Evolutionary conservation across 2,888 invertebrate species (phyloP), one percentile per base, ranked within the genome.

Genomic region (Arge pagana): DNA sequence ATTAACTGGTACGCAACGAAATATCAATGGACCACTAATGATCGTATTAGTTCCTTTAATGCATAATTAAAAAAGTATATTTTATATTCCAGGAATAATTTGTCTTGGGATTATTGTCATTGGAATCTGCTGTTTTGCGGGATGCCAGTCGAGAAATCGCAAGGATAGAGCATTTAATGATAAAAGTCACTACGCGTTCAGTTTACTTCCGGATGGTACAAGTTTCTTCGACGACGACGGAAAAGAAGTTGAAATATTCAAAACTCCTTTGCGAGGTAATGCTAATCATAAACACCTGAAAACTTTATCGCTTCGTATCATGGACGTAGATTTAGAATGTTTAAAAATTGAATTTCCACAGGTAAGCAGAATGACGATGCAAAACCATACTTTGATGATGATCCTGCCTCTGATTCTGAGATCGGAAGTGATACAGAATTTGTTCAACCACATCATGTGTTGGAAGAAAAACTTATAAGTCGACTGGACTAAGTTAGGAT

Each of bases 341-440:
- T 18, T 23, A 19, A 30, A n/a, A 13, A 31, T 18, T 41, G 16
- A 23, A 19, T 18, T 49, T 54, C 42, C 59, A 13, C 36, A 61
- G 61, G 52, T 24, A 59, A 63, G 21, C 11, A 49, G 48, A 19
- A 19, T 13, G 26, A 6, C 16, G 6, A 18, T 2, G 11, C 37
- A 1, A 21, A 36, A 26, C 23, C 37, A 7, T 30, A 33, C 24
- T 31, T 30, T 13, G 89, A 89, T 59, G 87, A 87, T 21, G 87
- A 88, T 35, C 84, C 86, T 3, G 76, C 85, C 13, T 81, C 82
- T 0, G 80, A 81, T 1, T 80, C 83, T 1, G 78, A 84, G 23
- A 83, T 83, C 43, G 84, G 74, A 1, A 84, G 84, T 48, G 85
- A 84, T 51, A 77, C 84, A 6, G 83, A 84, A 4, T 76, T 84